Evolutionary conservation across 2,113 vertebrate species (phyloP).

Genomic region (Pelecanus crispus): DNA sequence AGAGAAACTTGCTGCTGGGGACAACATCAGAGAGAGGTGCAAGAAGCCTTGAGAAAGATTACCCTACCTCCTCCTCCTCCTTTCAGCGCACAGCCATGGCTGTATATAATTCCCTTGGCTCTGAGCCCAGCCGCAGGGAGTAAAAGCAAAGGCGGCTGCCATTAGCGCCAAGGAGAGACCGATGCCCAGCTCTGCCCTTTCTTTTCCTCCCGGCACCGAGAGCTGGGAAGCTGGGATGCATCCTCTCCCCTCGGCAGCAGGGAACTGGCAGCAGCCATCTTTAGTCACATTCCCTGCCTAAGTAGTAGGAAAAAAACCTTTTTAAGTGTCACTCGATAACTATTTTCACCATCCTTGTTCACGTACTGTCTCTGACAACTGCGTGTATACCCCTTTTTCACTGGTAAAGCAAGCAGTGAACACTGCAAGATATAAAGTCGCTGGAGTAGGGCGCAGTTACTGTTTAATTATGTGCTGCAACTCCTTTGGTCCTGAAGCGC

Average conservation of each 20-base stretch:
- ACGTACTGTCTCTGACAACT: fast-evolving
- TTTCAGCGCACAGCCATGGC: neutral
- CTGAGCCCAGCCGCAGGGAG: constrained; percentile 31
- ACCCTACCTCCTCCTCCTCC: constrained; percentile 3
- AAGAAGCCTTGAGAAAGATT: constrained; percentile 8
- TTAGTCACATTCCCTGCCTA: neutral
- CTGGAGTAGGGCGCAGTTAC: neutral
- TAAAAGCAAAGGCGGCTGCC: constrained; percentile 50
- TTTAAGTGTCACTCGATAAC: fast-evolving
- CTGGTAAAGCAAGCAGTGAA: neutral
- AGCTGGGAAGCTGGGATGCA: constrained; percentile 52
- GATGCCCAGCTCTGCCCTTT: constrained; percentile 55
- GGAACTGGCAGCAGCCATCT: constrained; percentile 44
- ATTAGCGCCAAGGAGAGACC: constrained; percentile 39
- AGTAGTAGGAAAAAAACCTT: neutral
- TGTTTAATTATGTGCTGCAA: constrained; percentile 20
- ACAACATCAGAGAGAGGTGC: neutral
- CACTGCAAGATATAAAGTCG: neutral
- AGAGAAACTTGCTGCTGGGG: neutral
- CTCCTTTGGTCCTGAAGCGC: constrained; percentile 11
- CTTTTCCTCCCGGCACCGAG: neutral
- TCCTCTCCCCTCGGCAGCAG: constrained; percentile 36
- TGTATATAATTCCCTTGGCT: constrained; percentile 50
- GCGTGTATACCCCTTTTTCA: fast-evolving
- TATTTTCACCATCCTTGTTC: neutral